Evolutionary conservation across 2,797 vertebrate genomes (phyloP), one percentile per base, ranked within the genome.

Genomic region (Gymnodraco acuticeps): DNA sequence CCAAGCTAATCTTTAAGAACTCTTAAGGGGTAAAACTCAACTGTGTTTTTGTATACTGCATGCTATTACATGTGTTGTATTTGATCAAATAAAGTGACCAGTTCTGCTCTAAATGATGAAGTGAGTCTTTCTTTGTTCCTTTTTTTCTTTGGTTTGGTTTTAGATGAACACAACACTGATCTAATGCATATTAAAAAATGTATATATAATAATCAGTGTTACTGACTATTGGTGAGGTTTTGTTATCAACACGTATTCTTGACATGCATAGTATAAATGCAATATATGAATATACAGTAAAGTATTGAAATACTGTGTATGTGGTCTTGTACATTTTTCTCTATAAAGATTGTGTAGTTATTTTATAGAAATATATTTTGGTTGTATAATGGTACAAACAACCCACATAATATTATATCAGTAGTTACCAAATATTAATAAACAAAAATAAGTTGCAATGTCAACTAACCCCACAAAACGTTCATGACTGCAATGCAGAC

Each of bases 61-160:
- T 70, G 17, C 16, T 50, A 15, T 53, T 51, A 65, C 5, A n/a
- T 61, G 16, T 60, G 11, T 45, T 71, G 11, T 77, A 13, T 62
- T 67, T 82, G 15, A 70, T 63, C 0, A 38, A 87, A 87, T 83
- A 85, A 82, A 86, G 23, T 63, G 16, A 31, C 8, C 0, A 48
- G 17, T 60, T 66, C 19, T 63, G 9, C 27, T 20, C 6, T 76
- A 17, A 20, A 50, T 75, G 42, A 70, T 71, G 66, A 52, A 5
- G 3, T 51, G 55, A 14, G n/a, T 69, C 38, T 74, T 56, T 69
- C 14, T 63, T 63, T n/a, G 19, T 72, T 55, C 14, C 11, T 12
- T n/a, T 0, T 0, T 8, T 16, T 27, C 0, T 20, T 58, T 41
- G 8, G 13, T 41, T 52, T 38, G 33, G 6, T 38, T 9, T 5